phyloP scores from a whole-genome alignment of 2,113 vertebrate genomes.

The Zosterops lateralis region DNA sequence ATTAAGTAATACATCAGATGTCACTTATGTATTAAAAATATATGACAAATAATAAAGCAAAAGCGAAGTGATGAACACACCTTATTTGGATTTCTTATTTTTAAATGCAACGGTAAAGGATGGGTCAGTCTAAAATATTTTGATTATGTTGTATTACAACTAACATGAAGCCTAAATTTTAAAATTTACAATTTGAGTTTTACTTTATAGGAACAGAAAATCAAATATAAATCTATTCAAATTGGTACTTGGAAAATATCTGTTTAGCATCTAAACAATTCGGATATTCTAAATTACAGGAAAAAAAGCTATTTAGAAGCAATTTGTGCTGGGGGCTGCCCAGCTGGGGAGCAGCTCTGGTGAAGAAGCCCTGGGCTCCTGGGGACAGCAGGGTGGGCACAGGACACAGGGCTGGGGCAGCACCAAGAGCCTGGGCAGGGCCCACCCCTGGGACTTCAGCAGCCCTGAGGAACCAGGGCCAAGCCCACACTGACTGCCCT shows the following conservation, averaged over 20 bases:
- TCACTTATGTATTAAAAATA: conserved; percentile 83
- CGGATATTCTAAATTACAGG: neutral
- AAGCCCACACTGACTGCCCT: neutral
- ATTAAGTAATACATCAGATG: conserved; percentile 85
- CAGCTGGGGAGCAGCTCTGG: neutral
- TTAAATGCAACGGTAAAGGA: conserved; percentile 57
- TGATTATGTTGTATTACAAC: neutral
- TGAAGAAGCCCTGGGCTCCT: neutral
- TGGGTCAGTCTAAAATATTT: conserved; percentile 47
- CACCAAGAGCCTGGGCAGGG: no score
- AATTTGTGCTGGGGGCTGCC: neutral
- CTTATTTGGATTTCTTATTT: conserved; percentile 72
- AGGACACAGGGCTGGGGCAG: neutral
- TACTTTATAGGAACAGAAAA: neutral
- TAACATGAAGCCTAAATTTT: neutral
- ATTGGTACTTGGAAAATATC: neutral
- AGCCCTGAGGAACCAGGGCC: neutral
- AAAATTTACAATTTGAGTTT: neutral
- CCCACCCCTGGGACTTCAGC: neutral
- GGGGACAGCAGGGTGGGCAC: neutral
- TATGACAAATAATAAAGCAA: conserved; percentile 81
- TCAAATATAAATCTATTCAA: neutral
- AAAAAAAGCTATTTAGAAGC: neutral
- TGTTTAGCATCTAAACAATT: neutral
- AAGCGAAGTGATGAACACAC: conserved; percentile 67